Evolutionary conservation across 2,888 invertebrate genomes (phyloP), one percentile per base, ranked within the genome.

Genomic region (Thyatira batis): DNA sequence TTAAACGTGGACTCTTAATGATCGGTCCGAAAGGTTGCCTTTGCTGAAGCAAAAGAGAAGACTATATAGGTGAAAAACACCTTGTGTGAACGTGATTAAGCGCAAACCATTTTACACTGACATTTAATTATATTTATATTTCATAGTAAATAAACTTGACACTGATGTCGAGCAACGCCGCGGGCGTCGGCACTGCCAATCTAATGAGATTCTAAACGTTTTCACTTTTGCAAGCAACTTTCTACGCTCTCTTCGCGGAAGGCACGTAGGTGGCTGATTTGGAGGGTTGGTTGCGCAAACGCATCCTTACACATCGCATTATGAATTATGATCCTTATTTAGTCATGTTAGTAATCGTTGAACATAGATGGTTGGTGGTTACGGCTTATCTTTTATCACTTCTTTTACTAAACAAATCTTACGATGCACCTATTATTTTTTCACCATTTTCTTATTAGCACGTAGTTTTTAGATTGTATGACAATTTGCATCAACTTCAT

Each of bases 141-240:
- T 33, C 3, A 13, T 5, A 17, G 17, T 39, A 39, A 39, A 39
- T 39, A 39, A 39, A 39, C 39, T 39, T 39, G 39, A 39, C 39
- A 39, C 39, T 17, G 2, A 39, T 17, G 39, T 13, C 17, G n/a
- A 39, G 17, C 4, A 39, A 39, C 39, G 39, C 39, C 39, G 39
- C 13, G 4, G 39, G 39, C 39, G 8, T 8, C 17, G 39, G n/a
- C 39, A 39, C 17, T 39, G 17, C n/a, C 20, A 17, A 48, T 33
- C 50, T 62, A 60, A 57, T 57, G 51, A 69, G 61, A 67, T 73
- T 71, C 71, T 68, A 46, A 55, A 50, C 52, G 66, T 70, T 83
- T 84, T 85, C 85, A 85, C 85, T 86, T 85, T 84, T 80, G 63
- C 60, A 60, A 52, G 52, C 61, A 56, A 84, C 87, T 88, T 87